A percentile compares a stretch with the other conserved stretches of the same genome.
These are phyloP conservation scores for Melipona bicolor DNA, from an alignment of 2,888 invertebrate species.

Conservation along the genomic window DNA sequence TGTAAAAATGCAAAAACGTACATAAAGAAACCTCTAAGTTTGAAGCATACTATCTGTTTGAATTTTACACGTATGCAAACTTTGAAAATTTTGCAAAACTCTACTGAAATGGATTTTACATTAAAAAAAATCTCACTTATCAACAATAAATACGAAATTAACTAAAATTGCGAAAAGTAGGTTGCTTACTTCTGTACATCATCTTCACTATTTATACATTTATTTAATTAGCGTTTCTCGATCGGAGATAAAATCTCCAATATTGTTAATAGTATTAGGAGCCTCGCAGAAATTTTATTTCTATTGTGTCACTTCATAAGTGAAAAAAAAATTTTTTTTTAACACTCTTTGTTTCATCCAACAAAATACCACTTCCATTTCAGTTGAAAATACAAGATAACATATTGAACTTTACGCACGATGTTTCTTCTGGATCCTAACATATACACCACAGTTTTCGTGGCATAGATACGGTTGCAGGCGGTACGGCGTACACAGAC, in stretches of 20 bases:
- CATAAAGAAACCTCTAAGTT: background rate
- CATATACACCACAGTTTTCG: background rate
- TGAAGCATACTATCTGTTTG: background rate
- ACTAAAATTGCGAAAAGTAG: no score
- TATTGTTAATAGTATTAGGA: background rate
- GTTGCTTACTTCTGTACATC: background rate
- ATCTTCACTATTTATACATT: background rate
- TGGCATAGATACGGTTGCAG: constrained; percentile 10
- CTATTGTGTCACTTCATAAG: background rate
- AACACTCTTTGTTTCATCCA: background rate
- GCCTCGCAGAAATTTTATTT: background rate
- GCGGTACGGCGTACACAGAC: constrained; percentile 11
- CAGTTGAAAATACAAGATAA: background rate
- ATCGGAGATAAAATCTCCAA: no score
- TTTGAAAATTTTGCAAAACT: background rate
- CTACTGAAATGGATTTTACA: no score
- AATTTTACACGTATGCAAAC: background rate
- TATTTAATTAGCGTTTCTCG: background rate
- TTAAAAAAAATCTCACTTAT: no score
- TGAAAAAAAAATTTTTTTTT: background rate
- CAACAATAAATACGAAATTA: no score
- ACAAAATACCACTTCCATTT: background rate
- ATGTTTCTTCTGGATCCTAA: constrained; percentile 26
- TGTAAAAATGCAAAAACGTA: background rate
- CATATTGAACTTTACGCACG: background rate